Conservation (phyloP, 2,888 invertebrate genomes). For the Schizotus pectinicornis region DNA sequence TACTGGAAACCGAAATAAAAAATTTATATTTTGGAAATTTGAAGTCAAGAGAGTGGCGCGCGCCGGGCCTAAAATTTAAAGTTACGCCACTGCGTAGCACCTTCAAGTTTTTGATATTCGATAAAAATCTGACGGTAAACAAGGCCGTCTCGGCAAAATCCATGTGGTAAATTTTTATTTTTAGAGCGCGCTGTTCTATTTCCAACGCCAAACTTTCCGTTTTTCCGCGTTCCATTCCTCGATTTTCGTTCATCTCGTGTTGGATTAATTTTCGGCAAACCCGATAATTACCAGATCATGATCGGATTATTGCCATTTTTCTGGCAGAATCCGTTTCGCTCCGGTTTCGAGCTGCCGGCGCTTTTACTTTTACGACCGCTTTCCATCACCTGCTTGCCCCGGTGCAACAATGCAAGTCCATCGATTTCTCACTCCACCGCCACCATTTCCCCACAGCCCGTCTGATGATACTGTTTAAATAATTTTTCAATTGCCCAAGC, state of each 20-base stretch:
- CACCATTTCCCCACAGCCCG: not conserved
- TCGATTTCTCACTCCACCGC: not conserved
- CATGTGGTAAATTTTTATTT: no score
- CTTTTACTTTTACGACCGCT: constrained; percentile 4
- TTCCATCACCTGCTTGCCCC: not conserved
- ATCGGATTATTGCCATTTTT: not conserved
- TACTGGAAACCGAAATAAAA: no score
- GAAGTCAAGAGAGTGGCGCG: no score
- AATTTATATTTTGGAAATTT: no score
- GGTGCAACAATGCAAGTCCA: not conserved
- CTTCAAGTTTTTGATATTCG: no score
- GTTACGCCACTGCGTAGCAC: no score
- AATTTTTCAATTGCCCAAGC: not conserved
- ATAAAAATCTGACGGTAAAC: no score
- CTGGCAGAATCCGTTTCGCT: not conserved
- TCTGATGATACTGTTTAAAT: not conserved
- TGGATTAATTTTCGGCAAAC: not conserved
- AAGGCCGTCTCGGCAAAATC: no score
- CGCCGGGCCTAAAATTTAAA: no score
- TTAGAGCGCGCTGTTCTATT: no score
- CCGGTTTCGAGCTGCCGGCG: not conserved
- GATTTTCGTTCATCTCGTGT: not conserved
- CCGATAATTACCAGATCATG: not conserved
- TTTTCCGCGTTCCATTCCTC: not conserved
- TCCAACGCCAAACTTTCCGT: not conserved